Evolutionary conservation across 1,140 invertebrate genomes (phyloP), one percentile per base, ranked within the genome.

Genomic region (Harpegnathos saltator): DNA sequence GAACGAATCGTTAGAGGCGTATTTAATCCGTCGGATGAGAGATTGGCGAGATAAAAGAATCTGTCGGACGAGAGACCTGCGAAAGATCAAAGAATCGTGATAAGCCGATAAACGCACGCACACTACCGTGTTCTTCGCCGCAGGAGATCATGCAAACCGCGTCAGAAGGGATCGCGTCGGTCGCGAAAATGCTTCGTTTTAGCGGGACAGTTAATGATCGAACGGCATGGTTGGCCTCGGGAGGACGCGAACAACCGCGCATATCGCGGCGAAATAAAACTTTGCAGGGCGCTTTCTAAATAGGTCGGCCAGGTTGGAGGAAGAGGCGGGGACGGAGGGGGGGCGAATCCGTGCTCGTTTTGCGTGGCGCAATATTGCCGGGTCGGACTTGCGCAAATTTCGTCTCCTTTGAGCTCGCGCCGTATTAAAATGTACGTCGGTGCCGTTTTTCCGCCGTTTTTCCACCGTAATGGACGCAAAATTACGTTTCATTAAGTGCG

Each of bases 401-500:
- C 52, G 33, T 69, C 65, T 54, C n/a, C 65, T 80, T 80, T 71
- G 75, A 80, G 52, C 38, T 24, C 54, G 75, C 54, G 65, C 7
- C 38, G n/a, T 71, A 71, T 80, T 80, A 80, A 80, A 80, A 80
- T 80, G 65, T 80, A 80, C 38, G 75, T 54, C 17, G 69, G 65
- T 80, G 65, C 65, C 52, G 75, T 80, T 78, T 78, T 78, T 78
- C 63, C 65, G 75, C 50, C 75, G 75, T 78, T 80, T 80, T 80
- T 80, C 22, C 22, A 24, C 65, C 24, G 75, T 80, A 80, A 80
- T 80, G 65, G 75, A 80, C 54, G 65, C 65, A 38, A 80, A 80
- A 80, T 80, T 80, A 80, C 65, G 75, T 80, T 80, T 80, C 75
- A 80, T 80, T 80, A 80, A 80, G 24, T 71, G 44, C 75, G 65